These are phyloP conservation scores for Neodiprion lecontei DNA, from an alignment of 1,140 invertebrate species.

Conservation along the genomic window DNA sequence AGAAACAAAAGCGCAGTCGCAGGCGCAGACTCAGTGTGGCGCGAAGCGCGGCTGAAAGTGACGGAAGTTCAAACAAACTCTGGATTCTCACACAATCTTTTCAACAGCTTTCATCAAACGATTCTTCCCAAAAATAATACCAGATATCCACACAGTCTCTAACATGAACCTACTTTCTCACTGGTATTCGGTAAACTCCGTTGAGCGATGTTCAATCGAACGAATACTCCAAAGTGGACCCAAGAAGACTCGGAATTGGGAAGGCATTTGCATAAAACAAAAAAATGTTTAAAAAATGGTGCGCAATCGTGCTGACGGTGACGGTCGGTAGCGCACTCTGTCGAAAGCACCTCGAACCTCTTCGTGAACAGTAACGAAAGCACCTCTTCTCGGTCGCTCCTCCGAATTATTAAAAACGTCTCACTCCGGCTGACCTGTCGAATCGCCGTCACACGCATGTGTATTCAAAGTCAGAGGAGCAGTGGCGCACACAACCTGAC, in stretches of 20 bases:
- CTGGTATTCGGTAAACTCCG: too few species aligned
- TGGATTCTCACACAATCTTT: not conserved
- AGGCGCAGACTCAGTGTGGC: not conserved
- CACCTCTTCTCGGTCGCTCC: slow-evolving; percentile 44
- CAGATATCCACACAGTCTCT: too few species aligned
- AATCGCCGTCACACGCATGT: slow-evolving; percentile 29
- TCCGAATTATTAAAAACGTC: slow-evolving; percentile 36
- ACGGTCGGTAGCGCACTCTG: slow-evolving; percentile 34
- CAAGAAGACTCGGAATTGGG: too few species aligned
- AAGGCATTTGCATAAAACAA: not conserved
- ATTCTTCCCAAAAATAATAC: too few species aligned
- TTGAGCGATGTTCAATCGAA: too few species aligned
- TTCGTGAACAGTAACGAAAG: slow-evolving; percentile 11
- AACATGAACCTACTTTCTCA: too few species aligned
- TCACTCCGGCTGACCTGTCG: slow-evolving; percentile 35
- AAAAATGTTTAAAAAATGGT: not conserved
- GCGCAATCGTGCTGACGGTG: not conserved
- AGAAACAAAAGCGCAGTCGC: not conserved
- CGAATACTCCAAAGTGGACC: too few species aligned
- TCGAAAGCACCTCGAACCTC: slow-evolving; percentile 35
- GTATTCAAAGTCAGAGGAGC: slow-evolving; percentile 41
- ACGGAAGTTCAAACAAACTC: not conserved
- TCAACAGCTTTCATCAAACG: not conserved
- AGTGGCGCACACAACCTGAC: slow-evolving; percentile 23
- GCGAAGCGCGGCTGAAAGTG: not conserved